These are phyloP conservation scores for Pogonus chalceus DNA, from an alignment of 1,140 invertebrate species.

Conservation along the genomic window DNA sequence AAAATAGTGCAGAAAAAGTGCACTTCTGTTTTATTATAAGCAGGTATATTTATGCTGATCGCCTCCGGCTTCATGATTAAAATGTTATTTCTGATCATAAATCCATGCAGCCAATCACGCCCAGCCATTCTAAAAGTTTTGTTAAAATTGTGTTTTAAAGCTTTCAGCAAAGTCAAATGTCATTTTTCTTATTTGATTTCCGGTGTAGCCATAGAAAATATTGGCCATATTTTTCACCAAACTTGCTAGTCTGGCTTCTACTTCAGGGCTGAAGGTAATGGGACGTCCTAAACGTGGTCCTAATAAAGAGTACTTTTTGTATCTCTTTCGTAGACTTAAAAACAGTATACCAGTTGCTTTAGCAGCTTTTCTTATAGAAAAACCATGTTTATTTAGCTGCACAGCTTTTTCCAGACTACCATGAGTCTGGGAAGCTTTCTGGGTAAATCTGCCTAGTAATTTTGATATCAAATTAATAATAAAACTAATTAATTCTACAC, in stretches of 20 bases:
- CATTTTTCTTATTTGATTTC: slow-evolving; percentile 12
- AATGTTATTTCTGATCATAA: slow-evolving; percentile 24
- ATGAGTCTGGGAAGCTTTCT: slow-evolving; percentile 27
- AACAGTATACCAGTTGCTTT: slow-evolving; percentile 24
- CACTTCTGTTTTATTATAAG: no score
- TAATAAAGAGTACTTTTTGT: slow-evolving; percentile 10
- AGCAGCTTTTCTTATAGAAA: slow-evolving; percentile 29
- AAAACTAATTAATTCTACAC: slow-evolving; percentile 12
- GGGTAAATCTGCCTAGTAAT: slow-evolving; percentile 26
- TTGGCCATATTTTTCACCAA: slow-evolving; percentile 15
- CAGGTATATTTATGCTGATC: no score
- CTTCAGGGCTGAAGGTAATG: slow-evolving; percentile 13
- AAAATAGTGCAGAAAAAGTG: no score
- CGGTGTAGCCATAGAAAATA: slow-evolving; percentile 16
- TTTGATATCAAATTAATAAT: slow-evolving; percentile 19
- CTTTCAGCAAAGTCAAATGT: slow-evolving; percentile 21
- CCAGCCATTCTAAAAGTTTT: slow-evolving; percentile 17
- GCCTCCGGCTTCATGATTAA: no score
- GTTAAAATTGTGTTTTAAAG: slow-evolving; percentile 25
- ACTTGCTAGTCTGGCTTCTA: slow-evolving; percentile 12
- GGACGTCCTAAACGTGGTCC: slow-evolving; percentile 14
- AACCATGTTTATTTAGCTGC: slow-evolving; percentile 23
- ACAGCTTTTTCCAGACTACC: slow-evolving; percentile 22
- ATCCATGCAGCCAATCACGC: slow-evolving; percentile 13
- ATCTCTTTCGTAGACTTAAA: slow-evolving; percentile 24